Evolutionary conservation across 2,113 vertebrate species (phyloP), one percentile per base, ranked within the genome.

Genomic region (Ceratotherium simum): DNA sequence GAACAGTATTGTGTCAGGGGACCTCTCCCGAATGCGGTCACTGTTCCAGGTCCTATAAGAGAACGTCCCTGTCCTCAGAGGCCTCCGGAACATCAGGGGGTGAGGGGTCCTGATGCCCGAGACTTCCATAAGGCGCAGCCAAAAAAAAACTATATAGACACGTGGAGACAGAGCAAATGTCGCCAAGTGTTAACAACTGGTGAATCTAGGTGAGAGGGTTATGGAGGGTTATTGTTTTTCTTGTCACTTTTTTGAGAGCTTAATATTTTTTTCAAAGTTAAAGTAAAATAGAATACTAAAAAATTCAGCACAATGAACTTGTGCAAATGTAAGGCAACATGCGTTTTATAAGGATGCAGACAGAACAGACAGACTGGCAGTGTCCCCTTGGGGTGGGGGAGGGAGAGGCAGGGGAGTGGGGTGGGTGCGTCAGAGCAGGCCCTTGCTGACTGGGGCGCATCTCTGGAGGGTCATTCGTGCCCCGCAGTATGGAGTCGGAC

Each of bases 61-160:
- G 23, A 46, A 54, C 12, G 51, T 54, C 51, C 51, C 51, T 54
- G 51, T 16, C 14, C 51, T 54, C 3, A 3, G 42, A 29, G 23
- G 42, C 25, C 58, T 11, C 36, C 2, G 29, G 18, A 62, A 65
- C 29, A 64, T 65, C 42, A 12, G 1, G 12, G 0, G 31, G 2
- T 3, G 23, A 36, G 36, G 10, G 31, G 58, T 29, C 17, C 10
- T 20, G 16, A n/a, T 7, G 9, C 5, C 6, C 21, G 4, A 0
- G 33, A 42, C 18, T 42, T 73, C 56, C 13, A 12, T 8, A 17
- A 5, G 51, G 39, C 9, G 5, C 16, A 12, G 5, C 17, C n/a
- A 14, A 65, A 36, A 64, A 64, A 8, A 12, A 11, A 4, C 10
- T 48, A 48, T 12, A 12, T 48, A 48, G 48, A 48, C 48, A 48